Percentiles rank a stretch among this genome's conserved stretches.
Evolutionary conservation across 2,888 invertebrate species (phyloP).

Genomic region (Lycaena phlaeas): DNA sequence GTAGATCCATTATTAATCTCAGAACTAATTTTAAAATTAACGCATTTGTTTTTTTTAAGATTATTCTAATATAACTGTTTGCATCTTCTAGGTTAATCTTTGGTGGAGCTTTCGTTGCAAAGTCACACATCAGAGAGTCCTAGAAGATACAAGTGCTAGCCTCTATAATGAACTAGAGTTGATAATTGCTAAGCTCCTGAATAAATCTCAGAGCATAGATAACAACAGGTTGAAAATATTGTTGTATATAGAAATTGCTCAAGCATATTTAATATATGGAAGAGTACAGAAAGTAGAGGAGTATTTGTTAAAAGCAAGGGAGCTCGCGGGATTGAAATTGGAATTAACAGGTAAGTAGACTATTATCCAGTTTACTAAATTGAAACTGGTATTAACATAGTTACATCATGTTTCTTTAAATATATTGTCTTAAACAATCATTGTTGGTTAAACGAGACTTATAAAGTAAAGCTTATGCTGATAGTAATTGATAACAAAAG

Average conservation of each 20-base stretch:
- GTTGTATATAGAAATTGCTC: slow-evolving; percentile 67
- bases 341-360: slow-evolving; percentile 75
- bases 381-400: too few species aligned
- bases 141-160: slow-evolving; percentile 83
- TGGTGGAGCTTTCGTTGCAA: slow-evolving; percentile 86
- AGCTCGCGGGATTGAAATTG: slow-evolving; percentile 77
- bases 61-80: too few species aligned
- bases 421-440: too few species aligned
- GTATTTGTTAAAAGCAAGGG: slow-evolving; percentile 76
- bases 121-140: slow-evolving; percentile 80
- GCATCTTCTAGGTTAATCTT: slow-evolving; percentile 37
- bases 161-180: slow-evolving; percentile 74
- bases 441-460: too few species aligned
- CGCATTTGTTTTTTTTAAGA: too few species aligned
- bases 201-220: slow-evolving; percentile 41
- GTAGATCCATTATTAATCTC: too few species aligned
- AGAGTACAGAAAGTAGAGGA: slow-evolving; percentile 80
- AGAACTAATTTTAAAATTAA: too few species aligned
- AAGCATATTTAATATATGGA: slow-evolving; percentile 82
- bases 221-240: slow-evolving; percentile 48
- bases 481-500: too few species aligned
- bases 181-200: slow-evolving; percentile 54
- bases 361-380: not conserved
- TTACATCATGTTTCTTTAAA: too few species aligned
- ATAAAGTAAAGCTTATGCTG: too few species aligned